Percentiles rank a stretch among this genome's conserved stretches.
Conservation (phyloP, 1,140 invertebrate genomes). For the Uloborus diversus region DNA sequence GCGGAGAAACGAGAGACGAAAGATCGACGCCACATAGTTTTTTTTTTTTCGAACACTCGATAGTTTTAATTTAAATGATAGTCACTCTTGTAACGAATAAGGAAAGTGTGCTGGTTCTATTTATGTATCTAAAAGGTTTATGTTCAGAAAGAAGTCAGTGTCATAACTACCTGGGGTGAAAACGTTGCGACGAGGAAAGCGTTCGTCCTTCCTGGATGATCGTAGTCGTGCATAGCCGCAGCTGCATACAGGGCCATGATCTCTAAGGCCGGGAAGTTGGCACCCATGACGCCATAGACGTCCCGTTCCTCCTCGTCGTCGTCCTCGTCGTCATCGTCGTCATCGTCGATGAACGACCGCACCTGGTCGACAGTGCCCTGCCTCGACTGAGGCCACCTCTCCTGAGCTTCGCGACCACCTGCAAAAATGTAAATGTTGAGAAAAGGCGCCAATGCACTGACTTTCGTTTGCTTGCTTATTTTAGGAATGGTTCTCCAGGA, state of each 20-base stretch:
- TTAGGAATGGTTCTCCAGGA: too few species aligned
- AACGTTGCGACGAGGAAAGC: constrained; percentile 74
- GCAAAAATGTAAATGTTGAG: too few species aligned
- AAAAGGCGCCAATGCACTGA: too few species aligned
- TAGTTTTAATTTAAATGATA: too few species aligned
- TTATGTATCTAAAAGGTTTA: too few species aligned
- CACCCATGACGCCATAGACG: constrained; percentile 71
- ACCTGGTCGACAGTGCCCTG: constrained; percentile 29
- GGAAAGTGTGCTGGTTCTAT: too few species aligned
- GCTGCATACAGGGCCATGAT: constrained; percentile 75
- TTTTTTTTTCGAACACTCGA: too few species aligned
- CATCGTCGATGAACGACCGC: constrained; percentile 26
- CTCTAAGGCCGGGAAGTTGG: constrained; percentile 71
- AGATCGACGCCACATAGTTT: too few species aligned
- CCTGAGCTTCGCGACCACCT: constrained; percentile 40
- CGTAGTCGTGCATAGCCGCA: constrained; percentile 76
- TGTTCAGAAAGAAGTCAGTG: background rate
- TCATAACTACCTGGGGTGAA: constrained; percentile 69
- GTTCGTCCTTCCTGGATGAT: constrained; percentile 75
- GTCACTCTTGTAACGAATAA: too few species aligned
- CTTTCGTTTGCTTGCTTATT: too few species aligned
- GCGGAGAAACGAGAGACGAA: too few species aligned
- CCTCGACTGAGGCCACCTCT: constrained; percentile 22
- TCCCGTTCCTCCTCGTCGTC: constrained; percentile 62
- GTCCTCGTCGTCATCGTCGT: constrained; percentile 31